phyloP scores from a whole-genome alignment of 2,797 vertebrate genomes.

The Pelobates cultripes region DNA sequence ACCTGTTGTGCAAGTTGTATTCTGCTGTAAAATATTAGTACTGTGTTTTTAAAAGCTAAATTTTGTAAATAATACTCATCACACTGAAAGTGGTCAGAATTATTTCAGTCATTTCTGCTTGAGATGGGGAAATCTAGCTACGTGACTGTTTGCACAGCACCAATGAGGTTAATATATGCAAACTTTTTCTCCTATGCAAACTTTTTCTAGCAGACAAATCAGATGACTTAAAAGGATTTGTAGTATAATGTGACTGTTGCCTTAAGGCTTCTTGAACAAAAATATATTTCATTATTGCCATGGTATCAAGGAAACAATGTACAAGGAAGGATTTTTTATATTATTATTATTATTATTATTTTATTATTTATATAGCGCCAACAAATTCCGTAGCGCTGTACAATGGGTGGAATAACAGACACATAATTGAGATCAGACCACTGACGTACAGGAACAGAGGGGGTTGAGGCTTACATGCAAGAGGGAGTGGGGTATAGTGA shows the following conservation, averaged over 20 bases:
- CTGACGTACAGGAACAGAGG: too few relatives aligned
- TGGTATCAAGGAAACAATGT: neutral
- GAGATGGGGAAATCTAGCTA: slow-evolving; percentile 30
- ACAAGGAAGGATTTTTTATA: neutral
- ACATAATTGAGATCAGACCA: too few relatives aligned
- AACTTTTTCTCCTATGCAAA: slow-evolving; percentile 34
- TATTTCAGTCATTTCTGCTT: neutral
- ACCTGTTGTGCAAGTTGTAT: too few relatives aligned
- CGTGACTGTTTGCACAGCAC: slow-evolving; percentile 41
- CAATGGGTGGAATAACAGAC: too few relatives aligned
- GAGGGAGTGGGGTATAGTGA: too few relatives aligned
- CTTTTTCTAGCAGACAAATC: slow-evolving; percentile 22
- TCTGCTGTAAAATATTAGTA: too few relatives aligned
- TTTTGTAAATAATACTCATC: neutral
- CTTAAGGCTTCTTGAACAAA: slow-evolving; percentile 5
- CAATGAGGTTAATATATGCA: slow-evolving; percentile 20
- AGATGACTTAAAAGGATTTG: slow-evolving; percentile 7
- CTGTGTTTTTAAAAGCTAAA: neutral
- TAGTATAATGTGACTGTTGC: neutral
- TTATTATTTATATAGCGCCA: neutral
- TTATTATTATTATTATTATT: neutral
- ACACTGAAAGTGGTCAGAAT: neutral
- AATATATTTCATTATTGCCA: neutral
- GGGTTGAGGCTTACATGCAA: too few relatives aligned
- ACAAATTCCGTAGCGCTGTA: too few relatives aligned